Evolutionary conservation across 2,797 vertebrate genomes (phyloP), one percentile per base, ranked within the genome.

Genomic region (Microctenopoma stevenorrisi): DNA sequence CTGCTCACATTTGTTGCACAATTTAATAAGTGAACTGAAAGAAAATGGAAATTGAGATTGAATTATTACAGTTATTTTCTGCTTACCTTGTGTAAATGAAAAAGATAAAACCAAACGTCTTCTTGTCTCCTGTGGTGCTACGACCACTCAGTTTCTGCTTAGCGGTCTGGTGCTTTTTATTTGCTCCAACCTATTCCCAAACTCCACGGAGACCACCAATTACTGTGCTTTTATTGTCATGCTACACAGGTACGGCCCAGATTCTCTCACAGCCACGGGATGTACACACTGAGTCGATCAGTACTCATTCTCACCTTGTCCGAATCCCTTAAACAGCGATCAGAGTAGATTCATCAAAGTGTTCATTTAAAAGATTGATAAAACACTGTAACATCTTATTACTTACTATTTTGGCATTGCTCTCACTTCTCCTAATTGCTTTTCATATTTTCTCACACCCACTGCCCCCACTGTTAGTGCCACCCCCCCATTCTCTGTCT

Each of bases 191-290:
- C 82, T 77, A 52, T 47, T 62, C 40, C 40, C 43, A 40, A 67
- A 67, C 53, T 62, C 57, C 49, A 25, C n/a, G 22, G 69, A 74
- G 79, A 59, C 64, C 37, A 51, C 55, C 75, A 78, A 80, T 85
- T 81, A 80, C 12, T 37, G 22, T 15, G 51, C n/a, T 79, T 82
- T 81, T 73, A 60, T 83, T 82, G 79, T 78, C 77, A 69, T 48
- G 43, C 25, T 14, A 14, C 74, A 56, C 54, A 25, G 37, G 76
- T 55, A 61, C 37, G 44, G 48, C 60, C 18, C 43, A 61, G 40
- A 55, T 74, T 72, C 71, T 53, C 61, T 55, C 26, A 16, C 59
- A 48, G 68, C 62, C 70, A 64, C 16, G 55, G 65, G 61, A 67
- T 46, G 43, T 62, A 28, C 62, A 25, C 44, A 6, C 18, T 9